A percentile compares a stretch with the other conserved stretches of the same genome.
Conservation (phyloP, 1,140 invertebrate species). For the Spodoptera frugiperda region DNA sequence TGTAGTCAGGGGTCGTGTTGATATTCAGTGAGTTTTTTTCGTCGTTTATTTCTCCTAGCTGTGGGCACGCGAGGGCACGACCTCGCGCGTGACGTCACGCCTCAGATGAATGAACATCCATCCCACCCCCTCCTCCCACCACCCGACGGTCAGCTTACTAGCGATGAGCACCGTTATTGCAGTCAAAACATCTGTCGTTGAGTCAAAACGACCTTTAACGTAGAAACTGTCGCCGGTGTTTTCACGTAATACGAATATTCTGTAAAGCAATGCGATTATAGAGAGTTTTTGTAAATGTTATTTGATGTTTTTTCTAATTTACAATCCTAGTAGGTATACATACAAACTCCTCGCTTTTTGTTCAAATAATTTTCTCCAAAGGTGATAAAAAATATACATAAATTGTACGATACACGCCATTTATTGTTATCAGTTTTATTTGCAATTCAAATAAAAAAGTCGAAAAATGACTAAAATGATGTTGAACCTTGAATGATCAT, state of each 20-base stretch:
- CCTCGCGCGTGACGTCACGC: conserved; percentile 75
- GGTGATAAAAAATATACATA: no score
- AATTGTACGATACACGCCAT: no score
- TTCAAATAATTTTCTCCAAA: no score
- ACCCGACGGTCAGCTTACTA: conserved; percentile 69
- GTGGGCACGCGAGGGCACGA: conserved; percentile 70
- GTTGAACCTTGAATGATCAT: no score
- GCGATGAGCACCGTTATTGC: conserved; percentile 68
- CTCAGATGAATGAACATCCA: conserved; percentile 78
- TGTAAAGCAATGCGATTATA: background rate
- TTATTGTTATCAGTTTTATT: no score
- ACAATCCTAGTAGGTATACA: no score
- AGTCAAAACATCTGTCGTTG: conserved; percentile 69
- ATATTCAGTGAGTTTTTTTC: conserved; percentile 62
- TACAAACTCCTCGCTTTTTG: no score
- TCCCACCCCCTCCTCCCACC: conserved; percentile 54
- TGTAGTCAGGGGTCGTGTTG: conserved; percentile 52
- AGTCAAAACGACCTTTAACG: conserved; percentile 53
- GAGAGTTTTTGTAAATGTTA: conserved; percentile 2
- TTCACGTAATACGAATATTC: conserved; percentile 23
- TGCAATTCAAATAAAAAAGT: no score
- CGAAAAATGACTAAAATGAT: no score
- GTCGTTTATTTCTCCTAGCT: conserved; percentile 60
- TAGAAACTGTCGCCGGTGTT: conserved; percentile 24
- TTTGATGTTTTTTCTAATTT: background rate